Evolutionary conservation across 1,140 invertebrate species (phyloP), one percentile per base, ranked within the genome.

Genomic region (Apis cerana): DNA sequence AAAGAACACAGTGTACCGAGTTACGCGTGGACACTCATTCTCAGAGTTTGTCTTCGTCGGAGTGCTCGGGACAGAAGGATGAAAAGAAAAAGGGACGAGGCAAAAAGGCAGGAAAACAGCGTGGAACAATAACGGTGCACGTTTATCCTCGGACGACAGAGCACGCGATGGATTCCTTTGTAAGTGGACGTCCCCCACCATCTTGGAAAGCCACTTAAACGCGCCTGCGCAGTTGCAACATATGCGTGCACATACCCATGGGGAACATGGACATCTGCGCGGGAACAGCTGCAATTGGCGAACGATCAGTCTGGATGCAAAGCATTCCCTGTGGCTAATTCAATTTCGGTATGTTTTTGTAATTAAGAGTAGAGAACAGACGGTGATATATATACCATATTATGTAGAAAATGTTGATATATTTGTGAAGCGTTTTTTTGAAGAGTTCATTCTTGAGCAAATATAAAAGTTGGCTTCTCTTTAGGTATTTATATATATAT

Each of bases 211-310:
- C 62, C 75, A 56, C 75, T 77, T 77, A 67, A 77, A 77, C 19
- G 27, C 48, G 61, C 9, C 59, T 13, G 23, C 54, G 43, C 48
- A 21, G 74, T 64, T 75, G 50, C 68, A 27, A 52, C 50, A 23
- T 58, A 48, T 23, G 33, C 52, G 70, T 33, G 33, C 33, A 65
- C 27, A 58, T 59, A 74, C 50, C 76, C 58, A 59, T 33, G 65
- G 64, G 75, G 65, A 74, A 88, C 81, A 88, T 33, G 70, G 69
- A 89, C 89, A 90, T 89, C 89, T 90, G 89, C 81, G 70, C 82
- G 27, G 69, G 75, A 84, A 89, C 89, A 90, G 88, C 89, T 89
- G 89, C 89, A 78, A 67, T 88, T 80, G 83, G 50, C 86, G 77
- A 62, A 76, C 81, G 87, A 85, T 87, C 68, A 64, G 64, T 33